Base-by-base conservation (phyloP, 2,888 invertebrate species). In the Elgonia sp. region DNA sequence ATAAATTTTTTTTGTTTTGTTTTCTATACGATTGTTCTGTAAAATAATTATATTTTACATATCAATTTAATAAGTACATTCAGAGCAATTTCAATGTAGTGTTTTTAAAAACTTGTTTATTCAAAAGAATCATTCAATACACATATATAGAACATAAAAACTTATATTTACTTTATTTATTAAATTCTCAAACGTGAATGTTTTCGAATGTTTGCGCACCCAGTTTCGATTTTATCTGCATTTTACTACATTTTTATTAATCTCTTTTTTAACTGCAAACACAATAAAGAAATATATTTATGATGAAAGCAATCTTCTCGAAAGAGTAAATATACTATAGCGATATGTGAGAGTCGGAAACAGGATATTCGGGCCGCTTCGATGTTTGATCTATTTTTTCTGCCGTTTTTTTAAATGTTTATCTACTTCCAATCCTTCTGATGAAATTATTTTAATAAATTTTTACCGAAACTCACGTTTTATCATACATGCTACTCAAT, bases 301-400 rank as follows among this genome's bases (percentile, higher is more conserved):
- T 70, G 80, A 80, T 70, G 65, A 60, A 69, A 65, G 80, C 80
- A 69, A 80, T 69, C 46, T 80, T 39, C 57, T 60, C 60, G 69
- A 60, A 10, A 69, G 37, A 69, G 84, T 84, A 84, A 84, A 84
- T 70, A 84, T 65, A 62, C 72, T 18, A 29, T 53, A 42, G 53
- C 65, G 53, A 40, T 69, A 79, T 40, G 55, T 72, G 63, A 14
- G 77, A 60, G 67, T 40, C 50, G 46, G 50, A 60, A 83, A 62
- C 62, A 42, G 83, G 62, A 84, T 69, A 62, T 76, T 75, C 42
- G 65, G 14, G 16, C 55, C 75, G 39, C 55, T 69, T 14, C 50
- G 42, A 79, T 70, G 63, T 83, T 83, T 75, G 67, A 83, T 75
- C 53, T 75, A 53, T 83, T 75, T 75, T 53, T 67, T 29, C 29